phyloP scores from a whole-genome alignment of 2,888 invertebrate genomes.

The Conistra vaccinii region DNA sequence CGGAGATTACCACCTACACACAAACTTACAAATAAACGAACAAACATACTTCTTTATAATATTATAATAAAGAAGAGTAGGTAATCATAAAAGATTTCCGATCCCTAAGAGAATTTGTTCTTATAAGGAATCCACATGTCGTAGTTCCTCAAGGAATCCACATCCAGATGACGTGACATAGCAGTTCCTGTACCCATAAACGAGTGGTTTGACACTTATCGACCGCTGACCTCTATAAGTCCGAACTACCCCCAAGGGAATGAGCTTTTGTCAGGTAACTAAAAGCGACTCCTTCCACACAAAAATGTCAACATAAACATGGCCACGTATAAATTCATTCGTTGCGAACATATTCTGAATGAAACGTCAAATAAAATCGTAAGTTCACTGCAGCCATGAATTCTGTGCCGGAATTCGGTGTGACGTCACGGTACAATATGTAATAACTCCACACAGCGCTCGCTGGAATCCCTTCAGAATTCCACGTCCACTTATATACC shows the following conservation, averaged over 20 bases:
- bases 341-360: slow-evolving; percentile 33
- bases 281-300: slow-evolving; percentile 2
- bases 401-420: slow-evolving; percentile 35
- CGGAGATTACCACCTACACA: too few relatives aligned
- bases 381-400: slow-evolving; percentile 43
- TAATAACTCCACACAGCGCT: slow-evolving; percentile 45
- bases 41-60: too few relatives aligned
- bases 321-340: slow-evolving; percentile 28
- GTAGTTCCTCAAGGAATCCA: slow-evolving; percentile 16
- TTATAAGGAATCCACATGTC: neutral
- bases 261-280: slow-evolving; percentile 26
- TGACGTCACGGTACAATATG: slow-evolving; percentile 44
- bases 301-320: slow-evolving; percentile 27
- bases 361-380: slow-evolving; percentile 44
- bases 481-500: slow-evolving; percentile 15
- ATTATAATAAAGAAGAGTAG: too few relatives aligned
- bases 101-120: neutral
- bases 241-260: slow-evolving; percentile 28
- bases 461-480: slow-evolving; percentile 38
- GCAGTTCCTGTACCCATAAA: slow-evolving; percentile 2
- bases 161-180: slow-evolving; percentile 21
- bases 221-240: slow-evolving; percentile 32
- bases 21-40: too few relatives aligned
- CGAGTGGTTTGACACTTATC: slow-evolving; percentile 14
- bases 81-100: neutral